Conservation (phyloP, 2,797 vertebrate species). For the Falco columbarius region DNA sequence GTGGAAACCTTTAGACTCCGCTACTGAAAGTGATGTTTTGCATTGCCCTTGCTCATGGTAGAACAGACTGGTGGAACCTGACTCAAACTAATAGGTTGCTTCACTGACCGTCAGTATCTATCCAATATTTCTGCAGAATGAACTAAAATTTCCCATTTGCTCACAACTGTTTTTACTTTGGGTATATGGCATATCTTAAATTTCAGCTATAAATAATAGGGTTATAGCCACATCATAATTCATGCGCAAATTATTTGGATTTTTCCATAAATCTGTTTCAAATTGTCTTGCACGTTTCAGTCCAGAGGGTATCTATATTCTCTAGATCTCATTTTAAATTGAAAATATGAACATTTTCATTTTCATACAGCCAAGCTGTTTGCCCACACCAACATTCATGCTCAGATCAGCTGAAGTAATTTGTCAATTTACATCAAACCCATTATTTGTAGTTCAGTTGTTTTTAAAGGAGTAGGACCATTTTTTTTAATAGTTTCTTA, state of each 20-base stretch:
- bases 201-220: constrained; percentile 1
- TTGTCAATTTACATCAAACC: neutral
- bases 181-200: neutral
- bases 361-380: neutral
- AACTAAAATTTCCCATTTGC: neutral
- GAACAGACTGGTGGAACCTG: neutral
- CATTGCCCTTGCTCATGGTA: accelerated
- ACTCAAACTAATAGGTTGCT: neutral
- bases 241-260: constrained; percentile 5
- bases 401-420: constrained; percentile 7
- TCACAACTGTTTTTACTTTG: constrained; percentile 30
- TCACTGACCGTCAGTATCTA: neutral
- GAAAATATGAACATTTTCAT: neutral
- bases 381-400: neutral
- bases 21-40: neutral
- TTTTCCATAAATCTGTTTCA: constrained; percentile 27
- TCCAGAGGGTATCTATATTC: neutral
- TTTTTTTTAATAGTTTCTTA: neutral
- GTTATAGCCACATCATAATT: constrained; percentile 16
- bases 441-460: neutral
- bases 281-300: neutral
- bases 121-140: neutral
- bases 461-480: neutral
- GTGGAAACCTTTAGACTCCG: neutral
- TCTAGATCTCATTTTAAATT: neutral